Evolutionary conservation across 64 coral and sea anemone genomes (phyloP).

Genomic region (Acropora yongei): DNA sequence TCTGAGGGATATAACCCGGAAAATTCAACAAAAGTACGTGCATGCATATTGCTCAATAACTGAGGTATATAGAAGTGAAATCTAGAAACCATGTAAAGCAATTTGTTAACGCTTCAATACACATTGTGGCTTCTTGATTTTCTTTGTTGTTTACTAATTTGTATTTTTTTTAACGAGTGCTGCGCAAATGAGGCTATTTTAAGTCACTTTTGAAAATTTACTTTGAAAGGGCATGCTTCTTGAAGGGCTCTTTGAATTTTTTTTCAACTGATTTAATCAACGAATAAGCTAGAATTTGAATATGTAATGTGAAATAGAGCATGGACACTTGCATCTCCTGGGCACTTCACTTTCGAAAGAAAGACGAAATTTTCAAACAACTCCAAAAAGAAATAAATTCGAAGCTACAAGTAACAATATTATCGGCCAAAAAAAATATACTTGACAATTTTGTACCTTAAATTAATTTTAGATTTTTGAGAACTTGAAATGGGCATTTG

Average conservation of each 20-base stretch:
- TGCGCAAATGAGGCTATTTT: no score
- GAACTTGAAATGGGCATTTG: neutral
- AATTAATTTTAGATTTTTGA: neutral
- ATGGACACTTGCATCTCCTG: neutral
- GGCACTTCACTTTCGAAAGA: neutral
- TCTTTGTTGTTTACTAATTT: no score
- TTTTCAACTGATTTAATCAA: no score
- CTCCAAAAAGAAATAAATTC: neutral
- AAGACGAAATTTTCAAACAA: no score
- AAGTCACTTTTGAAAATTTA: no score
- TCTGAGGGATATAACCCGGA: no score
- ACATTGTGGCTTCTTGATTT: neutral
- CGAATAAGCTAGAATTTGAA: neutral
- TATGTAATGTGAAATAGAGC: conserved; percentile 17
- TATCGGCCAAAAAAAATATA: neutral
- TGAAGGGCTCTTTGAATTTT: no score
- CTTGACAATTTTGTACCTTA: neutral
- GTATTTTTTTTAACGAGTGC: no score
- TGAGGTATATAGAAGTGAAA: neutral
- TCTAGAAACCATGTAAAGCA: conserved; percentile 30
- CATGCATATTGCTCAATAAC: no score
- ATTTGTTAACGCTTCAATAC: conserved; percentile 20
- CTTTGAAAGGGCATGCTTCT: no score
- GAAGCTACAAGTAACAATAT: neutral
- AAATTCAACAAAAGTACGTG: no score